phyloP scores from a whole-genome alignment of 2,113 vertebrate genomes.

The Clupea harengus region DNA sequence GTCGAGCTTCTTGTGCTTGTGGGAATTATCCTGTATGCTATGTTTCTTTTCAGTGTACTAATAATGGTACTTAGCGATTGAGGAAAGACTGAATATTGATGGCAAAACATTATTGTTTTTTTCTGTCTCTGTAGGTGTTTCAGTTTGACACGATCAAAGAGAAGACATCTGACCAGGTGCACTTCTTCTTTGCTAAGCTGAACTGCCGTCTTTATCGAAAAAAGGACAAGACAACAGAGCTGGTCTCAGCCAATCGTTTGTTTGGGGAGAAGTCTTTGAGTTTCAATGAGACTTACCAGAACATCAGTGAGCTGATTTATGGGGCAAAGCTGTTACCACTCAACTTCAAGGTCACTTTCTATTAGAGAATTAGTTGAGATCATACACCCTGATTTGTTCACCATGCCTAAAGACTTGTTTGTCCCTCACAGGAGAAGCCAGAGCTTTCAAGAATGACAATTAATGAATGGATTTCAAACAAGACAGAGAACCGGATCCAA shows the following conservation, averaged over 20 bases:
- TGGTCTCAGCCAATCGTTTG: constrained; percentile 88
- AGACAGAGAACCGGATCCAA: constrained; percentile 83
- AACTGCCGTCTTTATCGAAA: constrained; percentile 91
- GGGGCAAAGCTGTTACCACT: constrained; percentile 90
- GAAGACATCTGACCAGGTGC: constrained; percentile 92
- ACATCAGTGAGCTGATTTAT: constrained; percentile 88
- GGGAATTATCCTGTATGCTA: background rate
- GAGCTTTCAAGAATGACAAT: constrained; percentile 80
- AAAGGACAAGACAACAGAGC: constrained; percentile 80
- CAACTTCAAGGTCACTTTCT: constrained; percentile 83
- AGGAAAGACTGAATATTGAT: no score
- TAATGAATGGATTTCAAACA: constrained; percentile 91
- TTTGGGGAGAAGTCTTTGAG: constrained; percentile 85
- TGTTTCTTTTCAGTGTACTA: background rate
- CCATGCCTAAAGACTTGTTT: constrained; percentile 13
- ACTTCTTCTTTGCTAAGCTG: constrained; percentile 96
- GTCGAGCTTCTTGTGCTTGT: background rate
- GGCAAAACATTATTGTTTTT: background rate
- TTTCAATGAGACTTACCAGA: constrained; percentile 89
- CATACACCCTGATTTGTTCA: background rate
- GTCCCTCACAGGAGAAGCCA: constrained; percentile 75
- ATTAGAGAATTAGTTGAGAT: background rate
- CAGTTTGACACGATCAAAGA: constrained; percentile 85
- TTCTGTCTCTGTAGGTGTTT: constrained; percentile 78
- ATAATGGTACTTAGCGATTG: background rate